Evolutionary conservation across 2,797 vertebrate species (phyloP).

Genomic region (Typhlichthys subterraneus): DNA sequence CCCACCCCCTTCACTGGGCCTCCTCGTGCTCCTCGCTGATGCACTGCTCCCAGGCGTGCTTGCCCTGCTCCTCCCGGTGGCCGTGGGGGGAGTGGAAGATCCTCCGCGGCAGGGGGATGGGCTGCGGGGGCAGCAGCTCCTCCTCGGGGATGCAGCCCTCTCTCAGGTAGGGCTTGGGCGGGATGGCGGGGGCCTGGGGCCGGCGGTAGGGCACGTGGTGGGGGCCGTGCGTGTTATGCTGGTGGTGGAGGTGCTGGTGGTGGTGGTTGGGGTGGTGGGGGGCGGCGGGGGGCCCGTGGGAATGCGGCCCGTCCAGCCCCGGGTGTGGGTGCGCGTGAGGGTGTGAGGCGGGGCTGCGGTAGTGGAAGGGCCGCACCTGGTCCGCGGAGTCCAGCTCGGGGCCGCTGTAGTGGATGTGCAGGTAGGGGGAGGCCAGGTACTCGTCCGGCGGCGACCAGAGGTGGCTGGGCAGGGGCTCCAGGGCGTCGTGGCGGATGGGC

Average conservation of each 20-base stretch:
- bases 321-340: constrained; percentile 71
- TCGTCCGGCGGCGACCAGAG: constrained; percentile 93
- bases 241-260: constrained; percentile 70
- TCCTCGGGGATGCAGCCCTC: constrained; percentile 88
- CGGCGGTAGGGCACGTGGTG: constrained; percentile 86
- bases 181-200: constrained; percentile 88
- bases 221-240: constrained; percentile 59
- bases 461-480: constrained; percentile 91
- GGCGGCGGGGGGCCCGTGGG: constrained; percentile 67
- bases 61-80: constrained; percentile 89
- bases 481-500: constrained; percentile 87
- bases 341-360: constrained; percentile 80
- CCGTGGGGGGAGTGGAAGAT: constrained; percentile 87
- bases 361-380: constrained; percentile 77
- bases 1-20: constrained; percentile 56
- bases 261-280: constrained; percentile 53
- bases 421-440: constrained; percentile 89
- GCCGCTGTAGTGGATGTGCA: constrained; percentile 94
- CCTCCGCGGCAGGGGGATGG: constrained; percentile 92
- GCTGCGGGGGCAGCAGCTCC: constrained; percentile 84
- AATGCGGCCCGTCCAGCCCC: constrained; percentile 70
- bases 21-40: constrained; percentile 89
- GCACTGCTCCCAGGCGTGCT: constrained; percentile 93
- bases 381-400: constrained; percentile 92
- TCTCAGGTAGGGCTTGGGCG: constrained; percentile 91